Base-by-base conservation (phyloP, 92 coral and sea anemone genomes). In the Virgularia gustaviana region DNA sequence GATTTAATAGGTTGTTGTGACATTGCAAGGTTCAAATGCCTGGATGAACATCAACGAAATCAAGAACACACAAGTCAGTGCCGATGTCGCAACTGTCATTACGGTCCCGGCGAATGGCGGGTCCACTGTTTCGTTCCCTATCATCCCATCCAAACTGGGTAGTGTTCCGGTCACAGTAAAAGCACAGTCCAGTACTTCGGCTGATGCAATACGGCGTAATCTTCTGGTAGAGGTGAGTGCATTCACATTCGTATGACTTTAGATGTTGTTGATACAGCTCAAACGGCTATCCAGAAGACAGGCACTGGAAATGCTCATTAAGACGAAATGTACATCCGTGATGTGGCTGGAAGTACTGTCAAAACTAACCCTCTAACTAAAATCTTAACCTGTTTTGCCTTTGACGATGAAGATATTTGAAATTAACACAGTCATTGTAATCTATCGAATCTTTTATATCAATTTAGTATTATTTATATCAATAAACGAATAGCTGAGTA, bases 211-310 rank as follows among this genome's bases (percentile, higher is more conserved):
- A 12, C 66, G 75, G 47, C 58, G 96, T 27, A 81, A 52, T 11
- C 82, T 92, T 28, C 73, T 92, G 30, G 98, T 92, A 9, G 92
- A 92, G 98, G 98, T 90, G 47, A 63, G 92, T 2, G 31, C 22
- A 13, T 28, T 58, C 36, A 49, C 9, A 16, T 28, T 22, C n/a
- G 30, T 32, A 41, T 51, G 8, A 22, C 15, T 7, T 34, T 19
- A 16, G 49, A 52, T 2, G 13, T 1, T 29, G 12, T 12, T 23
- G 34, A 33, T n/a, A 38, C 5, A n/a, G 9, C n/a, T 24, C n/a
- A 19, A 29, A 36, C 23, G 60, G 55, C 22, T 15, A 47, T 15
- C 55, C 8, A 8, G 45, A 39, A 39, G 15, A 15, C 8, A 39
- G 8, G 45, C 8, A 39, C 15, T 39, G 45, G 45, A 6, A 57